These are phyloP conservation scores for Pseudococcus viburni DNA, from an alignment of 2,888 invertebrate genomes.

Conservation along the genomic window DNA sequence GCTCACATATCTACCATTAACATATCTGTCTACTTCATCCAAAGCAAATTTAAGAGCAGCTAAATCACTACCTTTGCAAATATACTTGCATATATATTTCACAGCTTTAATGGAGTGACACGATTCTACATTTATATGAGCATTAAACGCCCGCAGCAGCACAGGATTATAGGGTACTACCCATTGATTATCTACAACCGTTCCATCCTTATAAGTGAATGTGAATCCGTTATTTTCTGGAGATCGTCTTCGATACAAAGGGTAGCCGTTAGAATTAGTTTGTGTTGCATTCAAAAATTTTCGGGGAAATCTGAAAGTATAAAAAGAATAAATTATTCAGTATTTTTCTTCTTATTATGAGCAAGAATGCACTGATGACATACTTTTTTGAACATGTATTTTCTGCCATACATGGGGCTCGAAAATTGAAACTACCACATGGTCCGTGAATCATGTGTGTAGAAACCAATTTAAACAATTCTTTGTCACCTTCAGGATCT, in stretches of 20 bases:
- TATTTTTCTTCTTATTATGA: neutral
- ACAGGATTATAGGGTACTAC: conserved; percentile 68
- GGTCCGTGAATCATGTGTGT: conserved; percentile 69
- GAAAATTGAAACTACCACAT: conserved; percentile 69
- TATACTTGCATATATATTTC: conserved; percentile 71
- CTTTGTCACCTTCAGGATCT: conserved; percentile 69
- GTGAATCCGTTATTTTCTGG: conserved; percentile 66
- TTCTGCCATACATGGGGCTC: conserved; percentile 67
- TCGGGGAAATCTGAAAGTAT: conserved; percentile 68
- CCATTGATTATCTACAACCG: conserved; percentile 68
- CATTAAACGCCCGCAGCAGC: conserved; percentile 69
- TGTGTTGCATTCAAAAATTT: conserved; percentile 69
- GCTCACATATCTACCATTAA: conserved; percentile 69
- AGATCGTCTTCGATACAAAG: conserved; percentile 69
- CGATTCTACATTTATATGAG: conserved; percentile 71
- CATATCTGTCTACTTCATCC: conserved; percentile 68
- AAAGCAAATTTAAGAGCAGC: conserved; percentile 67
- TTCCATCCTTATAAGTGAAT: neutral
- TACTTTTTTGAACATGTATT: conserved; percentile 69
- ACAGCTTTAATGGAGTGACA: conserved; percentile 72
- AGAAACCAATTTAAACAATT: conserved; percentile 69
- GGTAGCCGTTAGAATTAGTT: conserved; percentile 70
- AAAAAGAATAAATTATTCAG: conserved; percentile 68
- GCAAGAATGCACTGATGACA: neutral
- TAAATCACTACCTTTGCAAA: conserved; percentile 69